These are phyloP conservation scores for Agelaius phoeniceus DNA, from an alignment of 2,113 vertebrate genomes.

Conservation along the genomic window DNA sequence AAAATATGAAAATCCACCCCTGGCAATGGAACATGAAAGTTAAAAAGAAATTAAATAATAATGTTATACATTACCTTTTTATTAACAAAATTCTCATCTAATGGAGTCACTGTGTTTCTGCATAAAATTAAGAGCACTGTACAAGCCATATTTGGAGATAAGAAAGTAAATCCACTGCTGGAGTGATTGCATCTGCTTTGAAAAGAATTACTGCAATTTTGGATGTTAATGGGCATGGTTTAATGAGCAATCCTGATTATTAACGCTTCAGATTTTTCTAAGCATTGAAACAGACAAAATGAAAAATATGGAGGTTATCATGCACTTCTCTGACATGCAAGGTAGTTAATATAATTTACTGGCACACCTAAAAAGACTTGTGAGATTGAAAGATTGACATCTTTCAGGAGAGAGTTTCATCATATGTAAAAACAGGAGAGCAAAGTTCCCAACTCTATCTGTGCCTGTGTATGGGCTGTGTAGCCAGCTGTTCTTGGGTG, in stretches of 20 bases:
- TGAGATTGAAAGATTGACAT: neutral
- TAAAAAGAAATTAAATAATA: slow-evolving; percentile 62
- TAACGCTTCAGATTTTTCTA: neutral
- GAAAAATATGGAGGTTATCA: neutral
- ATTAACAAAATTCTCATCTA: slow-evolving; percentile 50
- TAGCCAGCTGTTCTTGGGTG: neutral
- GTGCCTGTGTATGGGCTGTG: rapidly evolving
- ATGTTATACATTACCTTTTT: slow-evolving; percentile 50
- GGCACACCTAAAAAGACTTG: neutral
- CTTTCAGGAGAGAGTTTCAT: neutral
- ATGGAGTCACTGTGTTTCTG: slow-evolving; percentile 28
- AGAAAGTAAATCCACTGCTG: slow-evolving; percentile 8
- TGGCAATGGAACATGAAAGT: slow-evolving; percentile 42
- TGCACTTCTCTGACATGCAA: neutral
- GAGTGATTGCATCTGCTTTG: slow-evolving; percentile 22
- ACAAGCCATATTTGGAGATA: slow-evolving; percentile 35
- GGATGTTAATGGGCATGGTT: neutral
- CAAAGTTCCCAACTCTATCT: neutral
- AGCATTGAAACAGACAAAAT: neutral
- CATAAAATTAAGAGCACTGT: slow-evolving; percentile 43
- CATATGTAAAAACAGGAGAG: neutral
- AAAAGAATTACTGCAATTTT: slow-evolving; percentile 20
- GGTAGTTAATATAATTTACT: neutral
- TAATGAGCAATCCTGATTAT: slow-evolving; percentile 20
- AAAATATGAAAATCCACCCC: slow-evolving; percentile 58